Conservation (phyloP, 2,113 vertebrate species). For the Picathartes gymnocephalus region DNA sequence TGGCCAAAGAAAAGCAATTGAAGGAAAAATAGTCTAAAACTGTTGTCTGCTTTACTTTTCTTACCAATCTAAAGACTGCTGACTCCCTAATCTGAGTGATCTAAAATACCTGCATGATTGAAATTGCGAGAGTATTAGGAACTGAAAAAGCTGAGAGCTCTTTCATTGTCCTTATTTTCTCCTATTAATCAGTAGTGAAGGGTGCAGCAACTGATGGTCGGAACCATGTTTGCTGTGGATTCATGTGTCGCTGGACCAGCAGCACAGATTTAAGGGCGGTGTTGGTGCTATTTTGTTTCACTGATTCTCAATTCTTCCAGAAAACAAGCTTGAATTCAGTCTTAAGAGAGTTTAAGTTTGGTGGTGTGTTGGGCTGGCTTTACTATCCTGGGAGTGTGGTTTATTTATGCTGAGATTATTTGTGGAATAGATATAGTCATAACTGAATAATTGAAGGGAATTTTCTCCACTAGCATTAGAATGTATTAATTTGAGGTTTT, state of each 20-base stretch:
- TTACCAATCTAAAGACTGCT: not conserved
- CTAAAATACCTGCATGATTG: not conserved
- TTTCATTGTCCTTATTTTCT: not conserved
- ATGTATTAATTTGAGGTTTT: not conserved
- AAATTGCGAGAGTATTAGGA: not conserved
- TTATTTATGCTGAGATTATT: not conserved
- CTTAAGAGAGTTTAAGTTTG: not conserved
- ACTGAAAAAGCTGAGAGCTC: not conserved
- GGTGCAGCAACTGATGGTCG: not conserved
- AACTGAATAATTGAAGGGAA: not conserved
- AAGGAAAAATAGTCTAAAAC: not conserved
- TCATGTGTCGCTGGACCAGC: not conserved
- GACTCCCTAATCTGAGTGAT: not conserved
- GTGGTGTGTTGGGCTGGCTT: not conserved
- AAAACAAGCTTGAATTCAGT: not conserved
- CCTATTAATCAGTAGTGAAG: not conserved
- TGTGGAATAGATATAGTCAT: not conserved
- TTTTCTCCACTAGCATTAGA: not conserved
- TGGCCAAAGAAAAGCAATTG: not conserved
- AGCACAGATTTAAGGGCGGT: not conserved
- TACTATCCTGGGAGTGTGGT: accelerated
- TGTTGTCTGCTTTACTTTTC: not conserved
- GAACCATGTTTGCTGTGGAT: not conserved
- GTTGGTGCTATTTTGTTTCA: not conserved
- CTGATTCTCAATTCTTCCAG: not conserved